Conservation (phyloP, 2,797 vertebrate species). For the Kryptolebias ocellatus region DNA sequence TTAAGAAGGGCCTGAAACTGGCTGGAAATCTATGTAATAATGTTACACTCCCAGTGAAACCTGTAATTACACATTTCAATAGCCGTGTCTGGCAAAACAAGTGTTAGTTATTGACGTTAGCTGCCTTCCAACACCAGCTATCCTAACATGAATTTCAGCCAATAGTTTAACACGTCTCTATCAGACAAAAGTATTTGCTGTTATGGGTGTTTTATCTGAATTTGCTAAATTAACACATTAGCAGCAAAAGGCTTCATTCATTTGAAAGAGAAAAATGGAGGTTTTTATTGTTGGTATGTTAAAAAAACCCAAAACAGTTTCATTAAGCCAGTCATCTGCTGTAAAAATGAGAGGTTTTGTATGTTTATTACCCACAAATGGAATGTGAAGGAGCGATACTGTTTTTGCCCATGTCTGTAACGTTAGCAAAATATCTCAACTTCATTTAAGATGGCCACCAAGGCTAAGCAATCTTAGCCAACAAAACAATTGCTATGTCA, state of each 20-base stretch:
- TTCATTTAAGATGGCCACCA: too few relatives aligned
- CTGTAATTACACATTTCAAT: slow-evolving; percentile 35
- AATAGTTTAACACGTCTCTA: slow-evolving; percentile 44
- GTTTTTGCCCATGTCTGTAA: too few relatives aligned
- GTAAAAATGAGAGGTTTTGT: too few relatives aligned
- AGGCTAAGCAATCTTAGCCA: too few relatives aligned
- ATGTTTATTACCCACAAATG: too few relatives aligned
- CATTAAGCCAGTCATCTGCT: too few relatives aligned
- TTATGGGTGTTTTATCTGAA: slow-evolving; percentile 24
- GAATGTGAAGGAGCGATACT: too few relatives aligned
- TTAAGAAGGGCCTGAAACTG: slow-evolving; percentile 14
- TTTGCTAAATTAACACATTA: slow-evolving; percentile 44
- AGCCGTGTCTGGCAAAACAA: slow-evolving; percentile 17
- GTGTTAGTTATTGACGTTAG: slow-evolving; percentile 1
- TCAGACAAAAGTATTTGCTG: slow-evolving; percentile 31
- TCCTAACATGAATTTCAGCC: slow-evolving; percentile 25
- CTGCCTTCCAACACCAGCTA: slow-evolving; percentile 17
- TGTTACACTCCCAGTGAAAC: slow-evolving; percentile 26
- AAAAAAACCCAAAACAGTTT: too few relatives aligned
- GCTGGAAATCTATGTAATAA: slow-evolving; percentile 9
- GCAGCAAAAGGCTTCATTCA: slow-evolving; percentile 47
- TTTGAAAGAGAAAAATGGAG: slow-evolving; percentile 17
- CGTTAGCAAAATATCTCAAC: too few relatives aligned
- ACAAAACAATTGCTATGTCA: too few relatives aligned
- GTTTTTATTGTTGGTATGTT: too few relatives aligned